Conservation (phyloP, 2,888 invertebrate genomes). For the Agrotis puta region DNA sequence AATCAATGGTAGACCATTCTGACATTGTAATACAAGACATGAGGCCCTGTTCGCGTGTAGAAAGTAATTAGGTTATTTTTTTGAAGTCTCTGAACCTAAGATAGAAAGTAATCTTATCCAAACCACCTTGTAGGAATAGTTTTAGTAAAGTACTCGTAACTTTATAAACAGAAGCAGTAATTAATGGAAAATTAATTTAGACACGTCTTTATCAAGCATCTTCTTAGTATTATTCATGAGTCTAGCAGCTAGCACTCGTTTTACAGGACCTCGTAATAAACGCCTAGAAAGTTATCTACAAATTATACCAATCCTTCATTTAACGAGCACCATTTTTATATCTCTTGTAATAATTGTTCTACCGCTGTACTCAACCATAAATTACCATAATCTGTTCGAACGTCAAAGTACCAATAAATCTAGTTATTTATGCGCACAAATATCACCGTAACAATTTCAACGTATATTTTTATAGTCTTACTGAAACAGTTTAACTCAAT, state of each 20-base stretch:
- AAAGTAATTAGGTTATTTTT: background rate
- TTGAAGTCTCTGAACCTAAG: background rate
- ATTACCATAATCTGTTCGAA: slow-evolving; percentile 38
- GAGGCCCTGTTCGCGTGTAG: background rate
- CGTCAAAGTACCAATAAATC: slow-evolving; percentile 46
- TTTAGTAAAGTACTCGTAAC: background rate
- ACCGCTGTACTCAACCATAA: slow-evolving; percentile 25
- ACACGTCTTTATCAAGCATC: background rate
- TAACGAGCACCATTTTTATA: slow-evolving; percentile 22
- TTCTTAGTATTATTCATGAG: background rate
- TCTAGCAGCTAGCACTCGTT: slow-evolving; percentile 5
- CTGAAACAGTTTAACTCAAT: slow-evolving; percentile 33
- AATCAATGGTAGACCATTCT: too few species aligned
- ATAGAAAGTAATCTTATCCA: background rate
- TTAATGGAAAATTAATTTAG: slow-evolving; percentile 11
- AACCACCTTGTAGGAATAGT: background rate
- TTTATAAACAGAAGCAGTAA: background rate
- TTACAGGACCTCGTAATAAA: slow-evolving; percentile 6
- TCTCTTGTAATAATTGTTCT: slow-evolving; percentile 34
- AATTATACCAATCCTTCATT: slow-evolving; percentile 1
- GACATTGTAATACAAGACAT: too few species aligned
- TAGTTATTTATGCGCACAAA: slow-evolving; percentile 39
- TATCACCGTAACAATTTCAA: slow-evolving; percentile 17
- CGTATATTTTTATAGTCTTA: slow-evolving; percentile 29
- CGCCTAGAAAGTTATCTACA: slow-evolving; percentile 39